Evolutionary conservation across 23 tunicate species (phyloP), one percentile per base, ranked within the genome.

Genomic region (Aplidium turbinatum): DNA sequence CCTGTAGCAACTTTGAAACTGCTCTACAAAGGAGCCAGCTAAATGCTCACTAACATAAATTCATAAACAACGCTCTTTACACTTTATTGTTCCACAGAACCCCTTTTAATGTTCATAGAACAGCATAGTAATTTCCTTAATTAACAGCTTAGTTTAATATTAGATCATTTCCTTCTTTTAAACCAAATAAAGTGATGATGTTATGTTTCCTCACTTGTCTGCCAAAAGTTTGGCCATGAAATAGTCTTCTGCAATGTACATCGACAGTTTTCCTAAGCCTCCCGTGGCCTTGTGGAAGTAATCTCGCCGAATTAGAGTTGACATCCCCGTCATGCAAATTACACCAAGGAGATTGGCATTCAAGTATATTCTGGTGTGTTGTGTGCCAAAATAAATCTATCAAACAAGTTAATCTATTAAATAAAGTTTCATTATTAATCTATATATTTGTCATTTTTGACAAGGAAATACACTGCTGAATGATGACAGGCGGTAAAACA

Each of bases 211-310:
- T 55, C 33, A 76, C 82, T 40, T 62, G 58, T 38, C 69, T 5
- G 27, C 18, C 7, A 76, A 7, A 51, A 57, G 31, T 60, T 40
- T 42, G 4, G 86, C 68, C 78, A 81, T 71, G 31, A 71, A 72
- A 46, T 81, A 57, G 30, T 81, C 86, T 38, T 81, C 86, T 6
- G 86, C 86, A 31, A 81, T 81, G 55, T 71, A 81, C 30, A 32
- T 81, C 1, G 86, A 57, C 3, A 81, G 35, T 20, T 71, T 61
- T 29, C 28, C 32, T 3, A 81, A 47, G 19, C 86, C 86, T 18
- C 70, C 79, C 18, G 34, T 73, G 16, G 70, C 38, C 19, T 72
- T 57, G 18, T 81, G 58, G 24, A 81, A 26, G 24, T 57, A 57
- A 39, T 56, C 54, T 38, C 45, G 38, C 3, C 86, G 61, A 1